Base-by-base conservation (phyloP, 1,140 invertebrate genomes). In the Zaprionus ghesquierei region DNA sequence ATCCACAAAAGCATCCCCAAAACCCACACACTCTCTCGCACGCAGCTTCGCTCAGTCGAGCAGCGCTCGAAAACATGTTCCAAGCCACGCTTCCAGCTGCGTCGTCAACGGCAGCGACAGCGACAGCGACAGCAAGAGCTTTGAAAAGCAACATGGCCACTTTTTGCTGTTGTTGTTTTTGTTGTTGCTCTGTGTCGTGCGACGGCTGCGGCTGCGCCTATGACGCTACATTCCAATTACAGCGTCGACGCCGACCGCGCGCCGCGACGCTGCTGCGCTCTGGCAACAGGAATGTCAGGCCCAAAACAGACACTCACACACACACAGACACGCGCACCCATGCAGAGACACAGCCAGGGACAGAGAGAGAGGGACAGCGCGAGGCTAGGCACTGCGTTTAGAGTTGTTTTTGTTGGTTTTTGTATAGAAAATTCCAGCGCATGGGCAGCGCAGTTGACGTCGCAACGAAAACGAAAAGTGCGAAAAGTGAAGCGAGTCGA, bases 1-100 rank as follows among this genome's bases (percentile, higher is more conserved):
- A 77, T 76, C 77, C 81, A 85, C 80, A 84, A 84, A 82, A 87
- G 81, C 84, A 89, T 87, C 84, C 82, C 82, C 59, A 87, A 87
- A 89, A 79, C 84, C 84, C 82, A 87, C 82, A 84, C 79, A 12
- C 38, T 22, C 25, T 35, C 27, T 22, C 60, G 44, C 41, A 49
- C 68, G 68, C 68, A 56, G 53, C 53, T n/a, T n/a, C n/a, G n/a
- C n/a, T n/a, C n/a, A n/a, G n/a, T n/a, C 15, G 15, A 41, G 35
- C 35, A 15, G 5, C 25, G 23, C 51, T 27, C 20, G 44, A 53
- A 82, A 81, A 81, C 79, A 77, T 79, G 79, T 81, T 81, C 70
- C 29, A 65, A 70, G 54, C 68, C 61, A 62, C 61, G 77, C 62
- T 78, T 75, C 53, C 70, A 27, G 58, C 76, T 49, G 46, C 49